phyloP scores from a whole-genome alignment of 2,888 invertebrate genomes.

The Palloptera scutellata region DNA sequence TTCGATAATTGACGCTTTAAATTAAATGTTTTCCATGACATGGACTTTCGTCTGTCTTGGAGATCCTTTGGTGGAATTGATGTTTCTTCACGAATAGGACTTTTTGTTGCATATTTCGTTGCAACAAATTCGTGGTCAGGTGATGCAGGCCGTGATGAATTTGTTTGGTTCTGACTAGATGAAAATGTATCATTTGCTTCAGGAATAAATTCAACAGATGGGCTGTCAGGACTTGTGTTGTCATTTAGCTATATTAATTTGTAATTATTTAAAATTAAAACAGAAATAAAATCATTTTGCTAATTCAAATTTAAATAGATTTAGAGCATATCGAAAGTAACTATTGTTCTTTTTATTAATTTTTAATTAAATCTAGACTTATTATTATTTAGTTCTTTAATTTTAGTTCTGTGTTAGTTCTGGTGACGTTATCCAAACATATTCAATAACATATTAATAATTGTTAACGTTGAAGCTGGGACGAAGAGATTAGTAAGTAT shows the following conservation, averaged over 20 bases:
- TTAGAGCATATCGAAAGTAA: no score
- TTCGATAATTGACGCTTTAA: slow-evolving; percentile 82
- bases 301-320: neutral
- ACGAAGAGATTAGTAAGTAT: no score
- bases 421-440: no score
- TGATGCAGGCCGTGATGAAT: slow-evolving; percentile 65
- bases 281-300: slow-evolving; percentile 20
- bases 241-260: slow-evolving; percentile 48
- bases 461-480: no score
- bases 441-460: no score
- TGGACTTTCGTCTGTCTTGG: slow-evolving; percentile 70
- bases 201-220: slow-evolving; percentile 56
- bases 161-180: slow-evolving; percentile 51
- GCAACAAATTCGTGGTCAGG: slow-evolving; percentile 62
- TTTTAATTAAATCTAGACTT: no score
- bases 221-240: slow-evolving; percentile 56
- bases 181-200: slow-evolving; percentile 48
- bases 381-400: no score
- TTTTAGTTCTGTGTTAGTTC: no score
- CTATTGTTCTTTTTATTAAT: no score
- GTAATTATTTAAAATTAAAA: slow-evolving; percentile 39
- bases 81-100: slow-evolving; percentile 40
- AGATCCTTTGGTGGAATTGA: slow-evolving; percentile 60
- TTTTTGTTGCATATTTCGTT: slow-evolving; percentile 33
- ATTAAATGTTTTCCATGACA: slow-evolving; percentile 80